phyloP scores from a whole-genome alignment of 2,113 vertebrate species.

The Oryzias melastigma region DNA sequence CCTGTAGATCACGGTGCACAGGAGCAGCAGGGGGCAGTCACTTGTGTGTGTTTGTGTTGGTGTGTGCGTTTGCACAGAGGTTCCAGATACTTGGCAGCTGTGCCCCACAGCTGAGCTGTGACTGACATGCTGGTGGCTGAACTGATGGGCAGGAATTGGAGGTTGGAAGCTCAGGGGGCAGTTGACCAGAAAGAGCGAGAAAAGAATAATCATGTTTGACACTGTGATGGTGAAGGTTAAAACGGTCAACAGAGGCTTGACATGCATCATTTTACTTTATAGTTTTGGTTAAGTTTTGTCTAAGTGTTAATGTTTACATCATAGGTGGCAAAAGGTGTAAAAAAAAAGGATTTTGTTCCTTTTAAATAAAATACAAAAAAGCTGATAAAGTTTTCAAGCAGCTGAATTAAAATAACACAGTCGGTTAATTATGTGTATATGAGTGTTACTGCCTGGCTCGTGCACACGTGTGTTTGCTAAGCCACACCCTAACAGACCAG shows the following conservation, averaged over 20 bases:
- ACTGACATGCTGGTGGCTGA: conserved; percentile 54
- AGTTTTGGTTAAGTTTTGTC: too few species aligned
- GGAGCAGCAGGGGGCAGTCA: conserved; percentile 49
- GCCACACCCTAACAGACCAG: conserved; percentile 33
- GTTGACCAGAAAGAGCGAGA: conserved; percentile 13
- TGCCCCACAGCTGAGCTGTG: conserved; percentile 45
- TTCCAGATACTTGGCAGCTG: conserved; percentile 55
- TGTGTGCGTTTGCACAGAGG: conserved; percentile 25
- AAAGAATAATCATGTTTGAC: neutral
- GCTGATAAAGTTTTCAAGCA: too few species aligned
- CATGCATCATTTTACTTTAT: too few species aligned
- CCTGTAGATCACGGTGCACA: conserved; percentile 57
- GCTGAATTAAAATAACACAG: neutral
- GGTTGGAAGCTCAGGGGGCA: conserved; percentile 40
- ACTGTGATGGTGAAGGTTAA: conserved; percentile 20
- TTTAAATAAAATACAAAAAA: too few species aligned
- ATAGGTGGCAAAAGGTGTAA: too few species aligned
- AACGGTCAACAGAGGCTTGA: neutral
- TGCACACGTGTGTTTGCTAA: conserved; percentile 8
- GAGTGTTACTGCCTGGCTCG: neutral
- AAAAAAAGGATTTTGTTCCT: too few species aligned
- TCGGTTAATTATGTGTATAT: neutral
- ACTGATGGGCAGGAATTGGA: conserved; percentile 35
- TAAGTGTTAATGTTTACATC: too few species aligned
- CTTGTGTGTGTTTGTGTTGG: conserved; percentile 15